A percentile compares a stretch with the other conserved stretches of the same genome.
These are phyloP conservation scores for Cyprinodon diabolis DNA, from an alignment of 2,797 vertebrate species.

Conservation along the genomic window DNA sequence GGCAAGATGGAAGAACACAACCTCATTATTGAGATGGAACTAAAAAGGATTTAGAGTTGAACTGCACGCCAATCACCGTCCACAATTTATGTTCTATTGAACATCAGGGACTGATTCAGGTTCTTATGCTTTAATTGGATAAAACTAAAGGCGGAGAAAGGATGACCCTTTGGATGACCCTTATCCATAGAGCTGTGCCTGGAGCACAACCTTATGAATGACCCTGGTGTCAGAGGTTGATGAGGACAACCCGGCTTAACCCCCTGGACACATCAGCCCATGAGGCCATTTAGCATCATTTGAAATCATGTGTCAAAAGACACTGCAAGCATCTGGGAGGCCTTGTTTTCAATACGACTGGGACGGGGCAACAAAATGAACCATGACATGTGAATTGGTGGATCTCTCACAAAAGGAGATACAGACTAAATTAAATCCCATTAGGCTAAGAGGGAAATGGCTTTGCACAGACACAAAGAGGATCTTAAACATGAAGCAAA, in stretches of 20 bases:
- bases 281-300: slow-evolving; percentile 74
- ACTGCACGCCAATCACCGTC: slow-evolving; percentile 67
- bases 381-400: slow-evolving; percentile 38
- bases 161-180: slow-evolving; percentile 75
- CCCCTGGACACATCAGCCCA: slow-evolving; percentile 69
- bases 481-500: not conserved
- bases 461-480: not conserved
- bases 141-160: slow-evolving; percentile 63
- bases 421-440: slow-evolving; percentile 16
- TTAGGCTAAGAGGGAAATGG: not conserved
- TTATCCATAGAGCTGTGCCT: slow-evolving; percentile 67
- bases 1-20: slow-evolving; percentile 46
- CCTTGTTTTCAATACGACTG: slow-evolving; percentile 47
- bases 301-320: slow-evolving; percentile 71
- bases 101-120: slow-evolving; percentile 59
- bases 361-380: slow-evolving; percentile 22
- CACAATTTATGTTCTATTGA: slow-evolving; percentile 67
- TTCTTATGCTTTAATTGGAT: slow-evolving; percentile 71
- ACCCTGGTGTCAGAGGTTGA: slow-evolving; percentile 83
- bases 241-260: slow-evolving; percentile 78
- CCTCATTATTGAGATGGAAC: slow-evolving; percentile 41
- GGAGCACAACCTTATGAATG: slow-evolving; percentile 71
- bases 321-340: slow-evolving; percentile 58
- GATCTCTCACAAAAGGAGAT: slow-evolving; percentile 17
- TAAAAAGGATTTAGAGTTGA: slow-evolving; percentile 49